A percentile compares a stretch with the other conserved stretches of the same genome.
Conservation (phyloP, 2,888 invertebrate species). For the Spisula solida region DNA sequence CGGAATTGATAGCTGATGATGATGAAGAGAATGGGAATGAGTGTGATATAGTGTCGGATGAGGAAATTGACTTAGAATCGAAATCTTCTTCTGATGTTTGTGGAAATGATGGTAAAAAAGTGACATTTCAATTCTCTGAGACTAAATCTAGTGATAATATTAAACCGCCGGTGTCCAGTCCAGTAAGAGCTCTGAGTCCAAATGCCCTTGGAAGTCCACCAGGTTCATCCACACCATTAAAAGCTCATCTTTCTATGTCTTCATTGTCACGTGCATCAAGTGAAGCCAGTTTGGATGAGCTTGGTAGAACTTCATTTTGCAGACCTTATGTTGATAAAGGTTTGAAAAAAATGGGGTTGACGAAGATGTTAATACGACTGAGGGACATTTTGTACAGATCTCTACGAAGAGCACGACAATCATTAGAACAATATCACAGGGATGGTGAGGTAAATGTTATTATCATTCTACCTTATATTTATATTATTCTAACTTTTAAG, state of each 20-base stretch:
- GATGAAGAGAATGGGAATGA: conserved; percentile 65
- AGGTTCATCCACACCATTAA: conserved; percentile 78
- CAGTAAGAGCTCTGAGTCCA: conserved; percentile 75
- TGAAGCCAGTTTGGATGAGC: conserved; percentile 83
- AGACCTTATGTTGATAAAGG: conserved; percentile 95
- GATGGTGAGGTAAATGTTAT: conserved; percentile 40
- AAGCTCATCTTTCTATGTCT: conserved; percentile 61
- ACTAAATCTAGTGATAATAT: conserved; percentile 8
- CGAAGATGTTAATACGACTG: conserved; percentile 93
- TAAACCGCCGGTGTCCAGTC: conserved; percentile 53
- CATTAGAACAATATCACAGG: conserved; percentile 80
- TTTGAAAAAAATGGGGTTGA: conserved; percentile 94
- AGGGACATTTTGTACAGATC: conserved; percentile 88
- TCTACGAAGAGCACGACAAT: conserved; percentile 84
- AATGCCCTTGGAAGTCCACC: conserved; percentile 68
- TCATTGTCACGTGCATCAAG: conserved; percentile 82
- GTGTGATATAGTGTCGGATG: conserved; percentile 57
- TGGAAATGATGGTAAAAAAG: conserved; percentile 58
- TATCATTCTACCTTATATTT: no score
- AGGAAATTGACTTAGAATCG: conserved; percentile 59
- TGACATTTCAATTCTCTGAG: conserved; percentile 67
- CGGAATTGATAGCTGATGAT: conserved; percentile 73
- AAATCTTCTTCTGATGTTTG: conserved; percentile 27
- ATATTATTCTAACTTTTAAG: no score
- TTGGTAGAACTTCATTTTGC: conserved; percentile 82